These are phyloP conservation scores for Trididemnum clinides DNA, from an alignment of 23 tunicate genomes.

Conservation along the genomic window DNA sequence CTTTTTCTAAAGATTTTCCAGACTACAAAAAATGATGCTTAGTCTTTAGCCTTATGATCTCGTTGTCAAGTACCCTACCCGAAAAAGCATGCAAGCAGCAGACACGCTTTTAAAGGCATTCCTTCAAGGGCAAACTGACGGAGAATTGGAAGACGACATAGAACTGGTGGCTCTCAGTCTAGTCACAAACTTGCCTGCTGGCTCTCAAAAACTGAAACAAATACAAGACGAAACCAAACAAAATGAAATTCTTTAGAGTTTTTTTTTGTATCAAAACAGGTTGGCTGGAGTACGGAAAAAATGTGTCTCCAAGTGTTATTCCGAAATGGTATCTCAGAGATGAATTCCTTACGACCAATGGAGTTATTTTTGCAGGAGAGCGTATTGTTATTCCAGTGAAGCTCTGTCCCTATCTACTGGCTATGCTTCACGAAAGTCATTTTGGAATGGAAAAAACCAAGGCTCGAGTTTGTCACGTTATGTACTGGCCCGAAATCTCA, in stretches of 20 bases:
- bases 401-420: neutral
- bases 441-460: neutral
- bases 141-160: neutral
- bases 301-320: neutral
- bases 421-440: neutral
- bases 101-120: slow-evolving; percentile 30
- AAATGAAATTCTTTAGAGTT: neutral
- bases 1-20: neutral
- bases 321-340: neutral
- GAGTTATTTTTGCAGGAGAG: neutral
- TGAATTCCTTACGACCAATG: neutral
- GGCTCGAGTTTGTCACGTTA: too few species aligned
- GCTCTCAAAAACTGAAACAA: neutral
- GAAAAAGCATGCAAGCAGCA: slow-evolving; percentile 1
- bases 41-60: slow-evolving; percentile 29
- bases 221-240: neutral
- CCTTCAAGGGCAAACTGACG: neutral
- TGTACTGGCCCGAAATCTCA: too few species aligned
- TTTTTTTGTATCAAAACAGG: neutral
- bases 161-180: neutral
- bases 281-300: neutral
- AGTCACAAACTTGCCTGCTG: neutral
- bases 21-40: slow-evolving; percentile 41
- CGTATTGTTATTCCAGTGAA: neutral
- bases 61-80: neutral